Conservation (phyloP, 1,140 invertebrate species). For the Diachasma alloeum region DNA sequence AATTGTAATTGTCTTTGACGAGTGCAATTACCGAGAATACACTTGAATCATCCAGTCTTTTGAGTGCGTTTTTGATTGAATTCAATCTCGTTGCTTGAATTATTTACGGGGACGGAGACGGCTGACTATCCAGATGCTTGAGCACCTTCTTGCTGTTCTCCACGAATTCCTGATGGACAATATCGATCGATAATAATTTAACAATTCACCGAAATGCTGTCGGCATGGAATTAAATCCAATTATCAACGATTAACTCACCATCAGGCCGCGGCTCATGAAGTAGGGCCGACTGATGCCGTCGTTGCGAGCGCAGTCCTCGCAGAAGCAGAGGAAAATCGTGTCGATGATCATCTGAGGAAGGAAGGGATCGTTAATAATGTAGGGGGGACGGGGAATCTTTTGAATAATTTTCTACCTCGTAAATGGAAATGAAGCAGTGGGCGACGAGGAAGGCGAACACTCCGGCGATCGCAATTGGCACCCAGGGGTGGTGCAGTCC, state of each 20-base stretch:
- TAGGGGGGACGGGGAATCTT: neutral
- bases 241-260: constrained; percentile 46
- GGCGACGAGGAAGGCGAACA: constrained; percentile 78
- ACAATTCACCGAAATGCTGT: neutral
- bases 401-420: constrained; percentile 68
- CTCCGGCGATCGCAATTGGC: constrained; percentile 70
- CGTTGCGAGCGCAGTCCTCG: constrained; percentile 79
- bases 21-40: neutral
- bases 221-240: neutral
- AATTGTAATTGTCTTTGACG: neutral
- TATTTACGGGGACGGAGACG: constrained; percentile 6
- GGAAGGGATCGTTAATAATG: constrained; percentile 17
- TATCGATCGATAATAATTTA: constrained; percentile 9
- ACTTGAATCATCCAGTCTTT: neutral
- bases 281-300: constrained; percentile 76
- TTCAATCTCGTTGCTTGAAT: neutral
- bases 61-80: neutral
- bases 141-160: constrained; percentile 72
- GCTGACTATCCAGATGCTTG: constrained; percentile 40
- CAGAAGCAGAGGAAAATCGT: constrained; percentile 86
- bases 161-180: constrained; percentile 67
- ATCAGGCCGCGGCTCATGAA: constrained; percentile 80
- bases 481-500: constrained; percentile 76
- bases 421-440: constrained; percentile 83
- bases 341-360: constrained; percentile 81